Conservation (phyloP, 2,888 invertebrate species). For the Exephanes ischioxanthus region DNA sequence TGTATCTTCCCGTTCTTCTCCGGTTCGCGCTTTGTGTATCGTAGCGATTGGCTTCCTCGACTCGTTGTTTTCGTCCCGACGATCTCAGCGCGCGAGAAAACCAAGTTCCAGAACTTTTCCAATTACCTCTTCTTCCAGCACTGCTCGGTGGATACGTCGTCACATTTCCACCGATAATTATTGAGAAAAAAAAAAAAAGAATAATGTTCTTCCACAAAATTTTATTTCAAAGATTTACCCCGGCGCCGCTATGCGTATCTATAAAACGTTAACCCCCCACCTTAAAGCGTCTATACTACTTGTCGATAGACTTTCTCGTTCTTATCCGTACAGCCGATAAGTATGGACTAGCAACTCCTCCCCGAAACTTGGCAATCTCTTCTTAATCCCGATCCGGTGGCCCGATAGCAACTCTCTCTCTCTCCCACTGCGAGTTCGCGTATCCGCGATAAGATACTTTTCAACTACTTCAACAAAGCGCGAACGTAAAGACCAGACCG, state of each 20-base stretch:
- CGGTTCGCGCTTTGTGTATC: neutral
- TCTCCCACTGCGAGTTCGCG: neutral
- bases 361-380: conserved; percentile 60
- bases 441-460: conserved; percentile 59
- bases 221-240: neutral
- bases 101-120: neutral
- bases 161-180: neutral
- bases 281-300: conserved; percentile 20
- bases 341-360: conserved; percentile 52
- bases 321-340: conserved; percentile 36
- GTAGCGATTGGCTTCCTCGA: neutral
- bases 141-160: neutral
- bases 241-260: neutral
- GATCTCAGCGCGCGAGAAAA: neutral
- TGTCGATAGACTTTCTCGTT: conserved; percentile 44
- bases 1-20: conserved; percentile 1
- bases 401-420: conserved; percentile 3
- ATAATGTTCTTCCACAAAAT: neutral
- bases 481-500: conserved; percentile 5
- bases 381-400: conserved; percentile 51
- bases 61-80: neutral
- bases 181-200: neutral
- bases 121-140: neutral
- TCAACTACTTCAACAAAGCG: conserved; percentile 43
- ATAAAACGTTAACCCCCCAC: neutral